phyloP scores from a whole-genome alignment of 2,113 vertebrate genomes.

The Engraulis encrasicolus region DNA sequence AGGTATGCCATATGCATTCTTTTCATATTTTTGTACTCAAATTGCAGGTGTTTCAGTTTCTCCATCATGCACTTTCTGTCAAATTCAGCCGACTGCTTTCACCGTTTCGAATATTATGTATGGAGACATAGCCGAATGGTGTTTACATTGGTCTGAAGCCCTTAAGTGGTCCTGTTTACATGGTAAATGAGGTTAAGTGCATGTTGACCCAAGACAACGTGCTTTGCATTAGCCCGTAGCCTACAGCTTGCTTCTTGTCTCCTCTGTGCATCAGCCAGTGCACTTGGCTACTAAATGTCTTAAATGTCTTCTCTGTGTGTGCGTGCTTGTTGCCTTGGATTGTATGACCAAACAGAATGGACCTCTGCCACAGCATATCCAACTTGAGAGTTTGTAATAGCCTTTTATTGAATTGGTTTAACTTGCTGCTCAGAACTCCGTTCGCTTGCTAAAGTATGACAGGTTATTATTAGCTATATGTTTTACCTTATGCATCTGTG shows the following conservation, averaged over 20 bases:
- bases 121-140: neutral
- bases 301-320: neutral
- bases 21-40: conserved; percentile 12
- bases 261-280: neutral
- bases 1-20: conserved; percentile 33
- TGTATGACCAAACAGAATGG: neutral
- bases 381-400: neutral
- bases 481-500: too few species aligned
- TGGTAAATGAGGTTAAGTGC: neutral
- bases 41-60: neutral
- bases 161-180: conserved; percentile 1
- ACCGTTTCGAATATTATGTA: neutral
- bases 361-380: neutral
- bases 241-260: neutral
- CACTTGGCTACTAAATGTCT: neutral
- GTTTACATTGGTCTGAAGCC: neutral
- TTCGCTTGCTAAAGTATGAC: too few species aligned
- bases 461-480: too few species aligned
- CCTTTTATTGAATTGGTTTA: neutral
- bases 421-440: neutral
- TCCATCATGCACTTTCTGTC: neutral
- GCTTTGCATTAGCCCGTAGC: neutral
- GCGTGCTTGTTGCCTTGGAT: neutral
- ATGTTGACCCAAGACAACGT: neutral
- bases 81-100: neutral